Conservation (phyloP, 2,113 vertebrate species). For the Hydrochoerus hydrochaeris region DNA sequence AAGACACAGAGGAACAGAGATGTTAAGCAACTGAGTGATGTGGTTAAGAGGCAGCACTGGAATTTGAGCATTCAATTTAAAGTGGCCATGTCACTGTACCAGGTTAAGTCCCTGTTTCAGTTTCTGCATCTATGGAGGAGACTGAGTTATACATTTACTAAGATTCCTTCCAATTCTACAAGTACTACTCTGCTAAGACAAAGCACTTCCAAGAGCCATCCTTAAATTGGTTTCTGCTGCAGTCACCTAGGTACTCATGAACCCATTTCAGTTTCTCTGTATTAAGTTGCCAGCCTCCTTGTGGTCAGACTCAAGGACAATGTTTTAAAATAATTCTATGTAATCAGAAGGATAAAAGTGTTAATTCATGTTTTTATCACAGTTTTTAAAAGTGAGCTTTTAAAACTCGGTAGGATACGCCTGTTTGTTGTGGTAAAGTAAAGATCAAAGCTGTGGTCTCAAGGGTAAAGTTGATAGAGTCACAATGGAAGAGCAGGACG, state of each 20-base stretch:
- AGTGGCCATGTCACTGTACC: background rate
- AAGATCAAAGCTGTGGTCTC: constrained; percentile 7
- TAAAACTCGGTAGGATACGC: background rate
- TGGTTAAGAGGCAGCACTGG: background rate
- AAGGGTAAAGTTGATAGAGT: background rate
- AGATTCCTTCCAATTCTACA: background rate
- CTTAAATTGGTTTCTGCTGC: background rate
- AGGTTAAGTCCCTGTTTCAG: background rate
- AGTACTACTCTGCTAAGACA: background rate
- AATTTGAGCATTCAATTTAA: background rate
- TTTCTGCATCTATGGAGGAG: background rate
- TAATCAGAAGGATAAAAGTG: background rate
- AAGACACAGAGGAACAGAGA: background rate
- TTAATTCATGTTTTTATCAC: background rate
- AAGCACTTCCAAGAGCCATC: background rate
- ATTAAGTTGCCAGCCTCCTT: background rate
- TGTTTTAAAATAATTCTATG: background rate
- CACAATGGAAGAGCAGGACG: background rate
- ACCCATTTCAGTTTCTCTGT: background rate
- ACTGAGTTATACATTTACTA: background rate
- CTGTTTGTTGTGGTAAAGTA: background rate
- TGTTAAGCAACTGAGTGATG: background rate
- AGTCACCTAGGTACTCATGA: background rate
- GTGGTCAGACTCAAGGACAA: background rate
- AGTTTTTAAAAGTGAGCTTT: background rate